phyloP scores from a whole-genome alignment of 2,797 vertebrate genomes.

The Rhyacichthys aspro region DNA sequence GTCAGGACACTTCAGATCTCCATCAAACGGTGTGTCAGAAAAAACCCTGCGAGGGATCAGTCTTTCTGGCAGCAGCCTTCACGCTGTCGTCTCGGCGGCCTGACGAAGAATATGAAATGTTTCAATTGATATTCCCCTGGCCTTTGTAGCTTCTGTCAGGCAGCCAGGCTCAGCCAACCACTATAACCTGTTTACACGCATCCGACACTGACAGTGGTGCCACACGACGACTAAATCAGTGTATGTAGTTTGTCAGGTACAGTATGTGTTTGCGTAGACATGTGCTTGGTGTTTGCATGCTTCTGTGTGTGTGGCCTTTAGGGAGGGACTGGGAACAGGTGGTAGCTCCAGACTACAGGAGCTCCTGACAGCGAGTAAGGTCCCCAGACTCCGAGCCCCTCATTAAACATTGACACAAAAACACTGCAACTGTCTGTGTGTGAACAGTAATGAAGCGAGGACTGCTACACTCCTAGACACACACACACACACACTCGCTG shows the following conservation, averaged over 20 bases:
- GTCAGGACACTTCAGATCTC: constrained; percentile 56
- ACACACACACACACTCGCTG: constrained; percentile 52
- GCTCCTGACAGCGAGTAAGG: constrained; percentile 79
- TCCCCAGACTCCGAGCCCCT: constrained; percentile 80
- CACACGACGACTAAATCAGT: constrained; percentile 72
- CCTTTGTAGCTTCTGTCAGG: constrained; percentile 69
- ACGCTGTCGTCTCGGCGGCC: constrained; percentile 58
- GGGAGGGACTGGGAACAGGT: constrained; percentile 78
- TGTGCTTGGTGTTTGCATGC: constrained; percentile 42
- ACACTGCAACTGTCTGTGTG: constrained; percentile 80
- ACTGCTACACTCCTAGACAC: constrained; percentile 63
- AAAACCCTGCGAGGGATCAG: constrained; percentile 56
- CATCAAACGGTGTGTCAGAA: constrained; percentile 61
- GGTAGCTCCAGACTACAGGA: constrained; percentile 80
- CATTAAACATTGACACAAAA: constrained; percentile 84
- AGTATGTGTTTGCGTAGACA: constrained; percentile 42
- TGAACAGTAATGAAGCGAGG: constrained; percentile 77
- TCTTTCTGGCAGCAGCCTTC: constrained; percentile 62
- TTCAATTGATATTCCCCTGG: constrained; percentile 74
- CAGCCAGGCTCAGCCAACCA: constrained; percentile 64
- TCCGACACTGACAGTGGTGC: constrained; percentile 60
- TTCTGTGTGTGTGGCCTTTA: constrained; percentile 60
- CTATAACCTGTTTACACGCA: constrained; percentile 69
- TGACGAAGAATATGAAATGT: constrained; percentile 63
- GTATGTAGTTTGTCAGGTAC: constrained; percentile 70